Evolutionary conservation across 2,888 invertebrate genomes (phyloP).

Genomic region (Dugesia japonica): DNA sequence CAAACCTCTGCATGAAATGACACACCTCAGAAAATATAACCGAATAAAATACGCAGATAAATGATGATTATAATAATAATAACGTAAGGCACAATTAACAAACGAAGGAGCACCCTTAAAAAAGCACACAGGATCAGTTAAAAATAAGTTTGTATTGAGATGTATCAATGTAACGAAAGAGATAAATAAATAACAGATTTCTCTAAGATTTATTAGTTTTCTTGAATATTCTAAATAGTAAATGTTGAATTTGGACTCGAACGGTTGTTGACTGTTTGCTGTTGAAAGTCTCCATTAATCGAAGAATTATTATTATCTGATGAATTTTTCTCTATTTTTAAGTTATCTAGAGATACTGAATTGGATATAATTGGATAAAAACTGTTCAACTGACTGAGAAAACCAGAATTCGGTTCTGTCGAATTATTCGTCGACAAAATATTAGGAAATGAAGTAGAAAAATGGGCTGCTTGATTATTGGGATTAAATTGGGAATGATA

Average conservation of each 20-base stretch:
- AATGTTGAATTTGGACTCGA: neutral
- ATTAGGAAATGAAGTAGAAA: neutral
- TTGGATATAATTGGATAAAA: neutral
- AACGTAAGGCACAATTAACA: neutral
- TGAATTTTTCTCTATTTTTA: neutral
- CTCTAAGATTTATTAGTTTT: constrained; percentile 4
- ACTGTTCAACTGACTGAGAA: constrained; percentile 7
- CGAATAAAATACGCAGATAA: neutral
- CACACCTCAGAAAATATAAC: neutral
- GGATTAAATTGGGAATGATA: neutral
- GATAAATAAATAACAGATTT: neutral
- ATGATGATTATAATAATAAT: neutral
- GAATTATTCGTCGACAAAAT: neutral
- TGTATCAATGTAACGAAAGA: neutral
- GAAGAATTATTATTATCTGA: neutral
- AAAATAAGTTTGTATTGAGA: neutral
- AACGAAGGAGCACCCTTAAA: constrained; percentile 4
- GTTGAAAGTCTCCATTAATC: neutral
- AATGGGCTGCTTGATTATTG: neutral
- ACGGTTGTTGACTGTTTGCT: neutral
- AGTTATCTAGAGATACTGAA: neutral
- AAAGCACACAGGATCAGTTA: too few relatives aligned
- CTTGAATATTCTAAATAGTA: neutral
- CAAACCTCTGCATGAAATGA: neutral
- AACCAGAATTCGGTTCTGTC: neutral